Base-by-base conservation (phyloP, 2,797 vertebrate genomes). In the Streptopelia turtur region DNA sequence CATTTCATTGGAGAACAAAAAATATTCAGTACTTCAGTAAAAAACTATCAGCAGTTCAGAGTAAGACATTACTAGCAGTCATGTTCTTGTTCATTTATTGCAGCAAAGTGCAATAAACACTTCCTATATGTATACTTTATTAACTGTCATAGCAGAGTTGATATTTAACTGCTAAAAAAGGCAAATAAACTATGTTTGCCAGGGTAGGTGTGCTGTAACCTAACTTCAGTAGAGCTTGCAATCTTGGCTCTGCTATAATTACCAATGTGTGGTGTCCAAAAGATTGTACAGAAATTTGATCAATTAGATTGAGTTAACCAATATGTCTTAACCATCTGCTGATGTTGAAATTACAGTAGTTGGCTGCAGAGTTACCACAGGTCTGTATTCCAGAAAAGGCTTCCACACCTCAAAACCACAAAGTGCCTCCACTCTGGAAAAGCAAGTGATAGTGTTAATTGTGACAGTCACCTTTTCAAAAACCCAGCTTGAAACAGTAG, bases 381-480 rank as follows among this genome's bases (percentile, higher is more conserved):
- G 25, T 83, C 41, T 65, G 0, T 66, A n/a, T 64, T 80, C 60
- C n/a, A 63, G 60, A 49, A 72, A 72, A 52, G 30, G 6, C n/a
- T 57, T 57, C 27, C 5, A 31, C 45, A 28, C 50, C 47, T 24
- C 50, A 22, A 52, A n/a, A 28, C 20, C 57, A 68, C 41, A 79
- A 85, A 94, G 63, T 71, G 63, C 59, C 63, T 87, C 21, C 28
- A 23, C 30, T 87, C 30, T 93, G 92, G 90, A 93, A 90, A 89
- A 92, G 16, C 79, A 93, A 90, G 37, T 85, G 82, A 47, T 90
- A 91, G 63, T 59, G 11, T 95, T 91, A 94, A 85, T 72, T 69
- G 35, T 83, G 68, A 11, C 39, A 16, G 63, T 89, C 87, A 61
- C 71, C 60, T 89, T 83, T 77, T 69, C 91, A 69, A 91, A 88